Percentiles rank a stretch among this genome's conserved stretches.
These are phyloP conservation scores for Scaptodrosophila latifasciaeformis DNA, from an alignment of 2,888 invertebrate genomes.

Conservation along the genomic window DNA sequence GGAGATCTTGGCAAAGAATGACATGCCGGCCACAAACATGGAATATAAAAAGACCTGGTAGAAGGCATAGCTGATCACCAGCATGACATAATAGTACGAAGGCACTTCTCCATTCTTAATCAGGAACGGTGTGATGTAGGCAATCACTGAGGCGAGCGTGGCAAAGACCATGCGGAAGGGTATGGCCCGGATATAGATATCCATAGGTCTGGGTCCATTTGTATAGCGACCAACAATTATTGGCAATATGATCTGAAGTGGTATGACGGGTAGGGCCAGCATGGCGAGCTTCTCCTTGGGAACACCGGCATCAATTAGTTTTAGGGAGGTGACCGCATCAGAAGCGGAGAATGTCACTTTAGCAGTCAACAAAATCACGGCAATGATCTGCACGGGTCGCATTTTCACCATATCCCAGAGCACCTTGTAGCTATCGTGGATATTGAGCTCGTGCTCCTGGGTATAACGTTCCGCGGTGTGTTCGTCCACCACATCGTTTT, in stretches of 20 bases:
- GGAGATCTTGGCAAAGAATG: constrained; percentile 97
- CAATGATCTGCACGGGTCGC: constrained; percentile 86
- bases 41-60: constrained; percentile 96
- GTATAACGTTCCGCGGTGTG: constrained; percentile 63
- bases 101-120: constrained; percentile 79
- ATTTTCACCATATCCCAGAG: constrained; percentile 89
- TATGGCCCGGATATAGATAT: constrained; percentile 90
- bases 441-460: constrained; percentile 74
- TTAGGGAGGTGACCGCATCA: constrained; percentile 95
- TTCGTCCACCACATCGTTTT: constrained; percentile 77
- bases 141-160: constrained; percentile 86
- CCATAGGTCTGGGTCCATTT: constrained; percentile 90
- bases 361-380: constrained; percentile 88
- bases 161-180: constrained; percentile 92
- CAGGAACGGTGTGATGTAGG: constrained; percentile 88
- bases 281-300: constrained; percentile 96
- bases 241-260: constrained; percentile 94
- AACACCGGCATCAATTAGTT: constrained; percentile 96
- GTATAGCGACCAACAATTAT: constrained; percentile 85
- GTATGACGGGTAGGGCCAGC: constrained; percentile 93
- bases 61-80: constrained; percentile 87
- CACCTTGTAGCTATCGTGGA: constrained; percentile 86
- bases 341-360: constrained; percentile 97
- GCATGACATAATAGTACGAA: constrained; percentile 83
- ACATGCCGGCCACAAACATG: constrained; percentile 98